These are phyloP conservation scores for Papilio helenus DNA, from an alignment of 1,140 invertebrate species.

Conservation along the genomic window DNA sequence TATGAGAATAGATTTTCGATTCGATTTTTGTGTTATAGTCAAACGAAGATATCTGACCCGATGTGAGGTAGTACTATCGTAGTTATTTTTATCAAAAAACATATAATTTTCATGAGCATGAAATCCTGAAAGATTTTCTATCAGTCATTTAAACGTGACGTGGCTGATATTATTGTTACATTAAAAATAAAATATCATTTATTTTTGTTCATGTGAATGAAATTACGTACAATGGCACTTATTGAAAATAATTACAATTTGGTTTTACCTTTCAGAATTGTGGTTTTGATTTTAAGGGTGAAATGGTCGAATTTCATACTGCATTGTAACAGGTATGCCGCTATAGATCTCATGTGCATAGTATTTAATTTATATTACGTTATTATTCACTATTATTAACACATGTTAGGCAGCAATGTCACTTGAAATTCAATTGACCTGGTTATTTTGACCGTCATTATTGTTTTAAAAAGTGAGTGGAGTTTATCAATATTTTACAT, in stretches of 20 bases:
- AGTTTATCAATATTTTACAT: background rate
- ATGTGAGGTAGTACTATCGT: too few species aligned
- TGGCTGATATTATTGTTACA: too few species aligned
- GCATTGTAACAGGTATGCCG: conserved; percentile 7
- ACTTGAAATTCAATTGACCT: background rate
- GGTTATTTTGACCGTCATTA: background rate
- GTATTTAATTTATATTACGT: background rate
- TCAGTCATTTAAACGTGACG: too few species aligned
- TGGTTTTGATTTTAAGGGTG: background rate
- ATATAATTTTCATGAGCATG: too few species aligned
- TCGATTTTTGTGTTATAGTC: too few species aligned
- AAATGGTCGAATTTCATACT: background rate
- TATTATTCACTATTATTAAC: background rate
- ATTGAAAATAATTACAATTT: conserved; percentile 16
- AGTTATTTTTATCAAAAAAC: too few species aligned
- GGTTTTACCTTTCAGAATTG: conserved; percentile 30
- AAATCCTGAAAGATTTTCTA: too few species aligned
- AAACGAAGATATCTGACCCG: too few species aligned
- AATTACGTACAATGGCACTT: conserved; percentile 16
- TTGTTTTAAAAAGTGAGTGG: background rate
- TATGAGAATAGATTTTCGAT: too few species aligned
- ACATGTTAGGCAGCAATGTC: background rate
- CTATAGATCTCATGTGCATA: conserved; percentile 3
- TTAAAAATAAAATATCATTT: background rate
- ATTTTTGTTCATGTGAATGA: background rate